A percentile compares a stretch with the other conserved stretches of the same genome.
phyloP scores from a whole-genome alignment of 2,113 vertebrate genomes.

The Solea solea region DNA sequence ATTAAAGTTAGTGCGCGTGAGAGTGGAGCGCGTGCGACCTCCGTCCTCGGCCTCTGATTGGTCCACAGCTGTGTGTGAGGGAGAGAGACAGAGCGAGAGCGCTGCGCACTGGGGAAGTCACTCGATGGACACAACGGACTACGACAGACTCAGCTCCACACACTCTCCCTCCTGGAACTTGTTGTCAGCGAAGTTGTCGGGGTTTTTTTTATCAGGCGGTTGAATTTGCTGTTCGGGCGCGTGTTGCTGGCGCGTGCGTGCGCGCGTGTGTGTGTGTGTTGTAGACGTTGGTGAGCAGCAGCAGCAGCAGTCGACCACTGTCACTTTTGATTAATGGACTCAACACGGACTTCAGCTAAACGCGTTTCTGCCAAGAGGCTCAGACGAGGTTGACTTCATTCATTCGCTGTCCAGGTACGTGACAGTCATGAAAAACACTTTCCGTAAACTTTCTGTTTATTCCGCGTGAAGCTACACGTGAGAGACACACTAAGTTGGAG shows the following conservation, averaged over 20 bases:
- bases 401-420: conserved; percentile 58
- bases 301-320: conserved; percentile 38
- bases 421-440: background rate
- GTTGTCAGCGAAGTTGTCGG: background rate
- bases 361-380: conserved; percentile 48
- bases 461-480: conserved; percentile 16
- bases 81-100: background rate
- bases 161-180: background rate
- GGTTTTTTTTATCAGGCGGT: background rate
- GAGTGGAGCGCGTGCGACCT: conserved; percentile 10
- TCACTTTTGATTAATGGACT: conserved; percentile 72
- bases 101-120: conserved; percentile 49
- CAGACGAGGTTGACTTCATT: conserved; percentile 53
- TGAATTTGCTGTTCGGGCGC: conserved; percentile 3
- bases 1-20: background rate
- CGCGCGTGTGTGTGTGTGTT: background rate
- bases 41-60: conserved; percentile 60
- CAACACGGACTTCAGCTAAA: conserved; percentile 49
- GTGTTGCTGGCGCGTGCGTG: background rate
- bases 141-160: conserved; percentile 5
- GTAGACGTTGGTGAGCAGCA: conserved; percentile 36
- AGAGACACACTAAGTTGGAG: background rate
- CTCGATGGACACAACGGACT: conserved; percentile 41
- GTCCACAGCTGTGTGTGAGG: conserved; percentile 45
- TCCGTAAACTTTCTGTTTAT: background rate